phyloP scores from a whole-genome alignment of 2,888 invertebrate genomes.

The Formica aserva region DNA sequence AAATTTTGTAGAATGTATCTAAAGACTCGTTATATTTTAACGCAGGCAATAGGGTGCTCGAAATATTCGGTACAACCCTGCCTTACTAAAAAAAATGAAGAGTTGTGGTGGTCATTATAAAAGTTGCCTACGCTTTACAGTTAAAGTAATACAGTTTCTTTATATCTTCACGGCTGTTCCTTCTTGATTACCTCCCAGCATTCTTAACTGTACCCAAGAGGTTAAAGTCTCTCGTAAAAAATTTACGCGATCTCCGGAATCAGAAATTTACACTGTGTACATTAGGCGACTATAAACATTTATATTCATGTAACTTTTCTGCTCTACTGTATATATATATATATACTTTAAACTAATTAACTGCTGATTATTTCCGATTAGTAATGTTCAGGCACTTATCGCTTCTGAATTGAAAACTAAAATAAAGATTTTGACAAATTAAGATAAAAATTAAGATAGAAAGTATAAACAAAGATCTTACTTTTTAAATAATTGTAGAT shows the following conservation, averaged over 20 bases:
- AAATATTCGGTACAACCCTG: slow-evolving; percentile 54
- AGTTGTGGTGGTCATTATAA: slow-evolving; percentile 49
- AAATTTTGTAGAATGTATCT: slow-evolving; percentile 1
- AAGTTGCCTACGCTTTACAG: slow-evolving; percentile 70
- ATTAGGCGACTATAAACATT: slow-evolving; percentile 19
- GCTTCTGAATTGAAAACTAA: neutral
- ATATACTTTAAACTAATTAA: neutral
- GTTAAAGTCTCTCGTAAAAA: slow-evolving; percentile 48
- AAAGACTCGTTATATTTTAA: slow-evolving; percentile 44
- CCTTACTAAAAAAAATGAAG: slow-evolving; percentile 60
- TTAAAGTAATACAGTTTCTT: slow-evolving; percentile 64
- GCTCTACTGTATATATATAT: neutral
- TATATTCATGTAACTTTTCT: slow-evolving; percentile 1
- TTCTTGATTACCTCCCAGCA: slow-evolving; percentile 61
- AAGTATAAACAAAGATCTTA: neutral
- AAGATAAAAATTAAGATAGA: neutral
- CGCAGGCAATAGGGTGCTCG: neutral
- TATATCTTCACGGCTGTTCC: slow-evolving; percentile 55
- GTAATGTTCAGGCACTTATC: neutral
- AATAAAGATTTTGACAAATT: neutral
- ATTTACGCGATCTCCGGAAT: slow-evolving; percentile 18
- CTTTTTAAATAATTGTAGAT: slow-evolving; percentile 4
- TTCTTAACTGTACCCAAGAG: slow-evolving; percentile 58
- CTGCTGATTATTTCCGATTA: neutral
- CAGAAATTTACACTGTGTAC: neutral